A percentile compares a stretch with the other conserved stretches of the same genome.
Evolutionary conservation across 2,888 invertebrate species (phyloP).

Genomic region (Apoda limacodes): DNA sequence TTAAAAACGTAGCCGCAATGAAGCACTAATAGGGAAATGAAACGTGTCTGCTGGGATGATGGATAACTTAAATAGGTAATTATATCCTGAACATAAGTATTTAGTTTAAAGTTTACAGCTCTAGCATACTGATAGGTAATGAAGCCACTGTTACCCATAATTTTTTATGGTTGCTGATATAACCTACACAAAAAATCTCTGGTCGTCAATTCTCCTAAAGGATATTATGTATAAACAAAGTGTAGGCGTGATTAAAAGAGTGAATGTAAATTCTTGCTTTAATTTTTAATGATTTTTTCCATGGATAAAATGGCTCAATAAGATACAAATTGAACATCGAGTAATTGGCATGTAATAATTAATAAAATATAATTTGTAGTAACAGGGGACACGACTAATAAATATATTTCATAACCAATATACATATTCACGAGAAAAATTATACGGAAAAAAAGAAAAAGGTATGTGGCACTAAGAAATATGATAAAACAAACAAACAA

Average conservation of each 20-base stretch:
- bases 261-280: slow-evolving; percentile 37
- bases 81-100: too few relatives aligned
- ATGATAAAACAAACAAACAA: slow-evolving; percentile 37
- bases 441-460: slow-evolving; percentile 26
- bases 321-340: slow-evolving; percentile 59
- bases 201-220: too few relatives aligned
- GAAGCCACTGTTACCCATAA: too few relatives aligned
- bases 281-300: slow-evolving; percentile 50
- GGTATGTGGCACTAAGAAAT: slow-evolving; percentile 39
- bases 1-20: too few relatives aligned
- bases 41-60: too few relatives aligned
- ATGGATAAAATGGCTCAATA: slow-evolving; percentile 48
- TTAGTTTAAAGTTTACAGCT: too few relatives aligned
- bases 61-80: too few relatives aligned
- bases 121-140: too few relatives aligned
- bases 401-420: slow-evolving; percentile 53
- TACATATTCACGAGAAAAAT: slow-evolving; percentile 29
- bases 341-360: slow-evolving; percentile 58
- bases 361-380: slow-evolving; percentile 59
- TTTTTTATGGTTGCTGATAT: too few relatives aligned
- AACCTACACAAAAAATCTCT: too few relatives aligned
- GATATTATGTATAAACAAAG: too few relatives aligned
- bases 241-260: slow-evolving; percentile 41
- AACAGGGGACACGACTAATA: slow-evolving; percentile 54
- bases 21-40: too few relatives aligned